Base-by-base conservation (phyloP, 2,113 vertebrate genomes). In the Rhynchomys soricoides region DNA sequence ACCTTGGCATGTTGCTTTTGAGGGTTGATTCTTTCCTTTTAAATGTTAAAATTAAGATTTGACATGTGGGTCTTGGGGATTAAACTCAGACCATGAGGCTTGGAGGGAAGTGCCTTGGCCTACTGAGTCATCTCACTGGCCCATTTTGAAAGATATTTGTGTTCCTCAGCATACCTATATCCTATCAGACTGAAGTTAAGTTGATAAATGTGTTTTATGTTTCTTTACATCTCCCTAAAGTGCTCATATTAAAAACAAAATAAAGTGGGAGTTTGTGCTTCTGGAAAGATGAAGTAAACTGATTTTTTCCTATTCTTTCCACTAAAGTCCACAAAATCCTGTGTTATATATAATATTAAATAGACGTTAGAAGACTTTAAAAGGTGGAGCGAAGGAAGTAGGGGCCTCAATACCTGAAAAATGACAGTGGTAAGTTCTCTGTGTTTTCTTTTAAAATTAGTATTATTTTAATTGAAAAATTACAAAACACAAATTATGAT, bases 241-340 rank as follows among this genome's bases (percentile, higher is more conserved):
- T 37, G 15, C 37, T 59, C 66, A 89, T 13, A 85, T 45, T 89
- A 45, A 85, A 94, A 79, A 89, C 62, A 91, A 48, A 94, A 89
- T 91, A 83, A 91, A 73, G 59, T 34, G n/a, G 62, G 64, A 1
- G 21, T 15, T 79, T 79, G 37, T 90, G 43, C 6, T 66, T 90
- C 34, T 43, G 77, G 34, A 50, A 81, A 68, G 37, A 81, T 59
- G 5, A 24, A 79, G 5, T 52, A 79, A 24, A 68, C 40, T 43
- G 62, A 43, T 40, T 50, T 68, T 66, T 68, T 91, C 13, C 62
- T 55, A 89, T 52, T 70, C 62, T 79, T 91, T 55, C 37, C 10
- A 40, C 17, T 81, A 55, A 91, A 55, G 55, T 70, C 24, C 26
- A 57, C 43, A 81, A 81, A 62, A 55, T 31, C 37, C 9, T 68